Percentiles rank a stretch among this genome's conserved stretches.
These are phyloP conservation scores for Heliconius sara DNA, from an alignment of 2,888 invertebrate genomes.

Conservation along the genomic window DNA sequence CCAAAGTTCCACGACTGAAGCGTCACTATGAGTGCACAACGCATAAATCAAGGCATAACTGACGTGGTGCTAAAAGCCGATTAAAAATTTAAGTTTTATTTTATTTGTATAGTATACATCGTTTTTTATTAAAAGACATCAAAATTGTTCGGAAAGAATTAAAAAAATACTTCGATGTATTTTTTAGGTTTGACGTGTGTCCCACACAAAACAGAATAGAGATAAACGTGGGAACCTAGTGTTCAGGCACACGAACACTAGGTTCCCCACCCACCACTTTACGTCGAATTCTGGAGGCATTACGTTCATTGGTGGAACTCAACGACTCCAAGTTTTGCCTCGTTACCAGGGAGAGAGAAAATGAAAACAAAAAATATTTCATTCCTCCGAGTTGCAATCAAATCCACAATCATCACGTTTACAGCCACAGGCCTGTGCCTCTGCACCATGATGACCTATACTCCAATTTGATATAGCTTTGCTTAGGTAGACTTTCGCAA, in stretches of 20 bases:
- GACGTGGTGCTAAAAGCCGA: constrained; percentile 33
- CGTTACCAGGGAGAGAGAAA: not conserved
- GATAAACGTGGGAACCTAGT: not conserved
- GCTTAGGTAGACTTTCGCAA: too few relatives aligned
- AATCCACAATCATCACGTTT: not conserved
- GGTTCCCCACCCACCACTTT: not conserved
- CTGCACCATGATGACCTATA: not conserved
- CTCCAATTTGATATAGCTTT: too few relatives aligned
- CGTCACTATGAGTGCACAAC: constrained; percentile 14
- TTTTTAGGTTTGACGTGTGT: not conserved
- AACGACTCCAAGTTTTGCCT: not conserved
- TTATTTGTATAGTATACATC: constrained; percentile 32
- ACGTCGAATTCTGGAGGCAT: too few relatives aligned
- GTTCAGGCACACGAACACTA: too few relatives aligned
- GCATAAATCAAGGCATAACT: constrained; percentile 28
- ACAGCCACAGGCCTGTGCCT: not conserved
- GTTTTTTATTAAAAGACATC: not conserved
- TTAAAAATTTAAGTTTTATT: constrained; percentile 40
- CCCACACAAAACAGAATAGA: not conserved
- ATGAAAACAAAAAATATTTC: not conserved
- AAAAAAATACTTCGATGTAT: not conserved
- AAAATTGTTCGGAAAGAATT: not conserved
- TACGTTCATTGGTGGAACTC: not conserved
- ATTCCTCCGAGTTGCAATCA: not conserved
- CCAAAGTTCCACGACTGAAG: constrained; percentile 9